Base-by-base conservation (phyloP, 92 coral and sea anemone genomes). In the Pocillopora meandrina region DNA sequence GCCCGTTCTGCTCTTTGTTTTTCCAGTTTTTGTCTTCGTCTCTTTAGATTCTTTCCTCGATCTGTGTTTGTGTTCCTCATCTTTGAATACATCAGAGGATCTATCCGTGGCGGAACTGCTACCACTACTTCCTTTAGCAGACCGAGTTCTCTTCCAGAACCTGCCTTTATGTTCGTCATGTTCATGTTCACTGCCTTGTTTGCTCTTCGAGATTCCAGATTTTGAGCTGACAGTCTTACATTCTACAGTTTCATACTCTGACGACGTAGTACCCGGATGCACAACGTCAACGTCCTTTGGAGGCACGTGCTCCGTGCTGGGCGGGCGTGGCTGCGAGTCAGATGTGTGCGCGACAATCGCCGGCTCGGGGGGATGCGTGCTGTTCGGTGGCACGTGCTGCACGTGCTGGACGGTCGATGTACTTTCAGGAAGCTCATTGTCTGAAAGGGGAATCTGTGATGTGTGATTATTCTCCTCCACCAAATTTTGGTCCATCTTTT, bases 131-230 rank as follows among this genome's bases (percentile, higher is more conserved):
- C 47, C 61, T 55, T 85, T 85, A 9, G 89, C 56, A 0, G 89
- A 81, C 18, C 85, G 87, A 7, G 81, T 79, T 65, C 94, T 78
- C 60, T 64, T 72, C 95, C 92, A 85, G 80, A 81, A 85, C 82
- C 64, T 87, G 10, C 69, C 65, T 71, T 89, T 91, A 14, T 81
- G 84, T 18, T 91, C 90, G 21, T 56, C 88, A 20, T 87, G 85
- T 8, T 77, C 82, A n/a, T 74, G 59, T 71, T 73, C 79, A 61
- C 74, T 88, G 33, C 65, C 78, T 12, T 56, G 66, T 10, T 81
- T 81, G 62, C 82, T 89, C 65, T 81, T 75, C 10, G 58, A 82
- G 33, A 80, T 89, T 12, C 81, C 86, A 10, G 62, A 13, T 56
- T 20, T 74, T 61, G 19, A 57, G 7, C 34, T 35, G 35, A 10